Conservation (phyloP, 2,888 invertebrate species). For the Seladonia tumulorum region DNA sequence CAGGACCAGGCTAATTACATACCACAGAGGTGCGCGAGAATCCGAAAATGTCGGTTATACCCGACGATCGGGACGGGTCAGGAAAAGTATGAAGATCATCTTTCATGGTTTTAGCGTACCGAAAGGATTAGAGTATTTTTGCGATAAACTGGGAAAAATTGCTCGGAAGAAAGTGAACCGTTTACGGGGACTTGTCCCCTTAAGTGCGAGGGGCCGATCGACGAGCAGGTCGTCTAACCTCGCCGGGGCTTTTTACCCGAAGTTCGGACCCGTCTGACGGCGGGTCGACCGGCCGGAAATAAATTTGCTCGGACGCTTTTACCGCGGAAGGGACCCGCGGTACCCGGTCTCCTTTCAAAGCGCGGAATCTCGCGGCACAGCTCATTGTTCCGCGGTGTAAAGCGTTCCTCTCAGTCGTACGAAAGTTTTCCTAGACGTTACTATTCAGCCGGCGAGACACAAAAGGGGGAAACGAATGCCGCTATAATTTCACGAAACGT, state of each 20-base stretch:
- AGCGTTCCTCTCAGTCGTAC: slow-evolving; percentile 19
- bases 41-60: background rate
- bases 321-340: background rate
- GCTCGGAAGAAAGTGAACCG: too few species aligned
- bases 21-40: background rate
- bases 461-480: slow-evolving; percentile 29
- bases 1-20: slow-evolving; percentile 34
- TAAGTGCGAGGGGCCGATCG: background rate
- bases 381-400: slow-evolving; percentile 39
- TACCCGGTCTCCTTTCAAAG: slow-evolving; percentile 13
- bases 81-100: too few species aligned
- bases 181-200: background rate
- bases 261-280: background rate
- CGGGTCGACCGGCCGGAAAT: slow-evolving; percentile 2
- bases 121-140: too few species aligned
- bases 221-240: background rate
- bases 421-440: slow-evolving; percentile 32
- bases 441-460: slow-evolving; percentile 31
- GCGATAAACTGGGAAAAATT: too few species aligned
- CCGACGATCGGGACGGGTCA: background rate
- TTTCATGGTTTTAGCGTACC: too few species aligned
- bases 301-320: slow-evolving; percentile 27
- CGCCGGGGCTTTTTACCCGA: background rate
- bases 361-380: slow-evolving; percentile 16
- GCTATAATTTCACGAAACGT: slow-evolving; percentile 42